Percentiles rank a stretch among this genome's conserved stretches.
Conservation (phyloP, 2,113 vertebrate genomes). For the Chionis minor region DNA sequence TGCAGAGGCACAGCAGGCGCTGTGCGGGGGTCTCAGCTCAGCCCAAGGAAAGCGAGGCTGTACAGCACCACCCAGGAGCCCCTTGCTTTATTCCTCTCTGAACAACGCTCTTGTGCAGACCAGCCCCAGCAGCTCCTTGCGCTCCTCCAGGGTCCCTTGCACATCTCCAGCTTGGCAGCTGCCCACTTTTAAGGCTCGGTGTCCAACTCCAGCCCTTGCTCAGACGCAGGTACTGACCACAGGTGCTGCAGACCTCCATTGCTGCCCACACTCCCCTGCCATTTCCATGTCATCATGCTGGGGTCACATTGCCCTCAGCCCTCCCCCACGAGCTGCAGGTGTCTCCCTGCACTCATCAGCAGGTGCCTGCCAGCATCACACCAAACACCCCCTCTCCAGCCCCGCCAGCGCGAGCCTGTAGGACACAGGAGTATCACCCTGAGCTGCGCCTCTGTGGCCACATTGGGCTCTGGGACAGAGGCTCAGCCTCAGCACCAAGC, state of each 20-base stretch:
- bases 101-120: background rate
- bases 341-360: background rate
- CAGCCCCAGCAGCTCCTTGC: background rate
- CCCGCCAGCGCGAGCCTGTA: fast-evolving
- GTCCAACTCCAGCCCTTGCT: background rate
- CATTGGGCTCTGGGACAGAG: background rate
- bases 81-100: background rate
- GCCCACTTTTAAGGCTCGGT: background rate
- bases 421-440: background rate
- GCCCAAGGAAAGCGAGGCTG: too few relatives aligned
- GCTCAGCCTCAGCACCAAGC: background rate
- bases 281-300: fast-evolving
- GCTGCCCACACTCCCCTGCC: background rate
- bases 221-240: background rate
- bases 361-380: fast-evolving
- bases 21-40: background rate
- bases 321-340: background rate
- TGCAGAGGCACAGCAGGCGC: background rate
- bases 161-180: background rate
- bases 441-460: background rate
- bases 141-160: background rate
- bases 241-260: fast-evolving
- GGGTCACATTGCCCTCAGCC: background rate
- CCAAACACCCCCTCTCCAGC: fast-evolving
- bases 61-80: background rate